phyloP scores from a whole-genome alignment of 2,888 invertebrate genomes.

The Callinectes sapidus region DNA sequence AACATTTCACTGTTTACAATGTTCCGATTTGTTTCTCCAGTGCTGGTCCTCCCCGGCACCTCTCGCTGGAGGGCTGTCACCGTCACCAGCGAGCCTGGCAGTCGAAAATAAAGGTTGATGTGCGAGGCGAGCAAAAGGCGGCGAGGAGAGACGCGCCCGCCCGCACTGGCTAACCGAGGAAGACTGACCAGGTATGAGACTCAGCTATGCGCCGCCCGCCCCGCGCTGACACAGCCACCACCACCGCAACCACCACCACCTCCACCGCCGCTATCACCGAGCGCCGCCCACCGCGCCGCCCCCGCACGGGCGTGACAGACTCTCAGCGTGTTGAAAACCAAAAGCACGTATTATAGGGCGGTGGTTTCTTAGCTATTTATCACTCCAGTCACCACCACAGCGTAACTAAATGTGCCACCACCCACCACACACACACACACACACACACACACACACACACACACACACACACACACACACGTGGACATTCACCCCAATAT shows the following conservation, averaged over 20 bases:
- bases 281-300: background rate
- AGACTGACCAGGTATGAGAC: conserved; percentile 30
- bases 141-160: conserved; percentile 15
- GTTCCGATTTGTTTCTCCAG: background rate
- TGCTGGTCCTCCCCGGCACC: background rate
- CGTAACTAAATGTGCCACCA: background rate
- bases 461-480: conserved; percentile 14
- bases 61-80: background rate
- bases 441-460: conserved; percentile 14
- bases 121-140: background rate
- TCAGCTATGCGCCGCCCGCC: conserved; percentile 1
- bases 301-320: background rate
- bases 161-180: background rate
- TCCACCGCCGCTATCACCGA: background rate
- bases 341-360: background rate
- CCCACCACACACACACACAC: background rate
- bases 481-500: background rate
- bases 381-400: background rate
- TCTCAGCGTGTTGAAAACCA: background rate
- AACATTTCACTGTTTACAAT: background rate
- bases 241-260: conserved; percentile 14
- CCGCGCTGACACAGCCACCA: conserved; percentile 26
- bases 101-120: background rate
- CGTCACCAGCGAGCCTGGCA: background rate
- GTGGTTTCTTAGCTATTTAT: background rate